phyloP scores from a whole-genome alignment of 2,888 invertebrate species.

The Tenthredo notha region DNA sequence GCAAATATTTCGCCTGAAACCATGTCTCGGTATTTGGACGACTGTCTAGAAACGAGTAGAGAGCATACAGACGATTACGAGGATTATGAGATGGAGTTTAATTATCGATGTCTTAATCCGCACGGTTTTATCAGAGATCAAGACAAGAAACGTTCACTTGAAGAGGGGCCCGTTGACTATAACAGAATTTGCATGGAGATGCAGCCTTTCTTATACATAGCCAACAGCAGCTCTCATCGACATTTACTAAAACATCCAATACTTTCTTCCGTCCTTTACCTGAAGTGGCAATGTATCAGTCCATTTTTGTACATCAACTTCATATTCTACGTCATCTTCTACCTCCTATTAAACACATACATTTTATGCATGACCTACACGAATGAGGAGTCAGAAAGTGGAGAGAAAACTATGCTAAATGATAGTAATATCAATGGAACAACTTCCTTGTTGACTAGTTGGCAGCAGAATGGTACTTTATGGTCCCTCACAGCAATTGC shows the following conservation, averaged over 20 bases:
- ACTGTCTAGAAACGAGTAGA: slow-evolving; percentile 85
- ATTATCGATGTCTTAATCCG: slow-evolving; percentile 86
- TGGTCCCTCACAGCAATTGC: slow-evolving; percentile 78
- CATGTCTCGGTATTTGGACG: slow-evolving; percentile 87
- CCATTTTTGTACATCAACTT: slow-evolving; percentile 88
- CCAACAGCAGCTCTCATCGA: slow-evolving; percentile 84
- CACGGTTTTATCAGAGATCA: slow-evolving; percentile 67
- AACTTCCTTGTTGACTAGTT: neutral
- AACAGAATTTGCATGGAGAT: slow-evolving; percentile 81
- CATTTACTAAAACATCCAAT: slow-evolving; percentile 89
- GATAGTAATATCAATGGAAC: slow-evolving; percentile 20
- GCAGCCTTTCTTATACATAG: slow-evolving; percentile 87
- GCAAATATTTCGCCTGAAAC: slow-evolving; percentile 86
- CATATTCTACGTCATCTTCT: slow-evolving; percentile 85
- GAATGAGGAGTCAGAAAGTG: slow-evolving; percentile 25
- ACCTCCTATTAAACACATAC: slow-evolving; percentile 84
- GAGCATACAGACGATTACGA: slow-evolving; percentile 83
- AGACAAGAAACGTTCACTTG: slow-evolving; percentile 49
- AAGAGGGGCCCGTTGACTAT: slow-evolving; percentile 53
- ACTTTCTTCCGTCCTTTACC: slow-evolving; percentile 88
- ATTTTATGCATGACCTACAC: slow-evolving; percentile 79
- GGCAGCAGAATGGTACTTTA: slow-evolving; percentile 47
- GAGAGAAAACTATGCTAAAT: slow-evolving; percentile 44
- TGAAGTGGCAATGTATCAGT: slow-evolving; percentile 90
- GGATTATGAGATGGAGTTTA: slow-evolving; percentile 86